Conservation (phyloP, 2,113 vertebrate species). For the Prinia subflava region DNA sequence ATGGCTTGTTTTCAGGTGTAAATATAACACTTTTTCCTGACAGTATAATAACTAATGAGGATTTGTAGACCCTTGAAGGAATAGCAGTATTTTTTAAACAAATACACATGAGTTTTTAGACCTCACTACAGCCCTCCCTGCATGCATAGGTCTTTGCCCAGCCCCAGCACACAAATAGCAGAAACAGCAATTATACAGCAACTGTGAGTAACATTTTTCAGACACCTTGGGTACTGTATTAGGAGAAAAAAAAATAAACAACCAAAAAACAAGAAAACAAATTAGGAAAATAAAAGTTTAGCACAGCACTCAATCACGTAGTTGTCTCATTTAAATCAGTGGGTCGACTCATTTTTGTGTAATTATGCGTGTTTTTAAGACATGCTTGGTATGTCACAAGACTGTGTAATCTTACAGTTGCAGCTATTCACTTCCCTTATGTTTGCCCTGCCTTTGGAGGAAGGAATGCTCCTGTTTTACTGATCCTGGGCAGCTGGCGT, state of each 20-base stretch:
- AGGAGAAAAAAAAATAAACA: slow-evolving; percentile 15
- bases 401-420: slow-evolving; percentile 28
- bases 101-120: not conserved
- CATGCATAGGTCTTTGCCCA: not conserved
- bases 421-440: slow-evolving; percentile 3
- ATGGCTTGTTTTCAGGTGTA: not conserved
- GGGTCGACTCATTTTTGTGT: not conserved
- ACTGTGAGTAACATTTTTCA: not conserved
- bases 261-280: not conserved
- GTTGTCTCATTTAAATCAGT: slow-evolving; percentile 39
- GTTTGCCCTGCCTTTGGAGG: not conserved
- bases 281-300: slow-evolving; percentile 30
- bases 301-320: not conserved
- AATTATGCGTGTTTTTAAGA: slow-evolving; percentile 39
- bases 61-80: not conserved
- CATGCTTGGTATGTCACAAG: not conserved
- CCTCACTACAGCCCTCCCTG: not conserved
- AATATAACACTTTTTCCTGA: not conserved
- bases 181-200: not conserved
- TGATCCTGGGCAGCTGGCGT: not conserved
- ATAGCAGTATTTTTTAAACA: not conserved
- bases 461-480: not conserved
- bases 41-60: not conserved
- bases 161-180: not conserved
- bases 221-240: not conserved